Base-by-base conservation (phyloP, 2,888 invertebrate genomes). In the Amblyjoppa proteus region DNA sequence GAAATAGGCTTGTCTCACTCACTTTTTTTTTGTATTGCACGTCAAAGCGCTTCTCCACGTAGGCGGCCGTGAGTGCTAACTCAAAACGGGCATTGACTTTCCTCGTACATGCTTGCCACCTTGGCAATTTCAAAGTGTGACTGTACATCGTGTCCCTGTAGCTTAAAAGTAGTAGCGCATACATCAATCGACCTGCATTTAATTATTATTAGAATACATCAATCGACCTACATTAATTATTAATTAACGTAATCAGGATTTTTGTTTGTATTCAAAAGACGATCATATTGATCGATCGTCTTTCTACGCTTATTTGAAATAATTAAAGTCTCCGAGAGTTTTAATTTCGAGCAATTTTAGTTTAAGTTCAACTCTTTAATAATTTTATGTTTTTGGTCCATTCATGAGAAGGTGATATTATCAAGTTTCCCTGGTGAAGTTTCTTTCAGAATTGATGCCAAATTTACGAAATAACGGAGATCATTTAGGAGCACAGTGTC, bases 401-500 rank as follows among this genome's bases (percentile, higher is more conserved):
- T 25, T 31, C 31, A 31, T 31, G 41, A 51, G 4, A 51, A 51
- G 16, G 69, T 25, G 1, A 9, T 56, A 91, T 90, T 92, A 96
- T 96, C 96, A 88, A 97, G 91, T 9, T 95, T 94, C 16, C 95
- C 91, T 0, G 95, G 94, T 13, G 95, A 94, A 3, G 96, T 96
- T 7, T 94, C 94, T 0, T 94, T 93, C 45, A 97, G 92, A 68
- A 96, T 91, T 0, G 94, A 90, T 0, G 96, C 94, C 68, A 97
- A 93, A 90, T 96, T 95, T 92, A 96, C 95, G 87, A 97, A 94
- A 91, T 96, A 97, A 0, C 95, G 95, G 89, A 96, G 93, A 94
- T 97, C 97, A 94, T 96, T 95, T n/a, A 97, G 95, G 83, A 97
- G 96, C 81, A 96, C 95, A 28, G 95, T 94, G 92, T 96, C 96